phyloP scores from a whole-genome alignment of 2,888 invertebrate species.

The Plebejus anna region DNA sequence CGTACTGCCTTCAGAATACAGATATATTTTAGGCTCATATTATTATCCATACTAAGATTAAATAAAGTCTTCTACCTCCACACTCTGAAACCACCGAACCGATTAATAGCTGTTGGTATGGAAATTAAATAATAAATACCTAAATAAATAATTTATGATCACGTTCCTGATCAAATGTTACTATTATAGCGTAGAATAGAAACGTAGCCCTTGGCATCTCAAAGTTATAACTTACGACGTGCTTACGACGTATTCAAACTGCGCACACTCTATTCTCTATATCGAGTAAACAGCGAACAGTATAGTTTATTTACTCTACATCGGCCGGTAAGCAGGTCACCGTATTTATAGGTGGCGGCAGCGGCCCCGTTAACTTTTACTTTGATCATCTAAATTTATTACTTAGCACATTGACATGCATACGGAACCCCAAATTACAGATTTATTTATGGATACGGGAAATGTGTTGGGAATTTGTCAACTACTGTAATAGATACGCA shows the following conservation, averaged over 20 bases:
- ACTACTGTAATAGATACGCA: not conserved
- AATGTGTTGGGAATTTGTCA: not conserved
- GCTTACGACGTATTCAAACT: too few relatives aligned
- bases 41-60: too few relatives aligned
- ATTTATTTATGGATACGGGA: not conserved
- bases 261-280: not conserved
- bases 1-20: too few relatives aligned
- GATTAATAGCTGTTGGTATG: too few relatives aligned
- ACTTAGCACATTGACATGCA: not conserved
- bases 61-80: too few relatives aligned
- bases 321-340: slow-evolving; percentile 35
- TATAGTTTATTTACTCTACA: slow-evolving; percentile 12
- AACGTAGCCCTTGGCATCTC: too few relatives aligned
- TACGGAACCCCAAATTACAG: not conserved
- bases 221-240: too few relatives aligned
- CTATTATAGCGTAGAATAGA: not conserved
- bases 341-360: slow-evolving; percentile 35
- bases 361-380: slow-evolving; percentile 33
- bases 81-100: too few relatives aligned
- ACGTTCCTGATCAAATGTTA: too few relatives aligned
- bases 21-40: too few relatives aligned
- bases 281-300: not conserved
- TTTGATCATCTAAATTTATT: slow-evolving; percentile 33
- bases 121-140: too few relatives aligned
- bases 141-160: too few relatives aligned